Conservation (phyloP, 2,797 vertebrate genomes). For the Pygocentrus nattereri region DNA sequence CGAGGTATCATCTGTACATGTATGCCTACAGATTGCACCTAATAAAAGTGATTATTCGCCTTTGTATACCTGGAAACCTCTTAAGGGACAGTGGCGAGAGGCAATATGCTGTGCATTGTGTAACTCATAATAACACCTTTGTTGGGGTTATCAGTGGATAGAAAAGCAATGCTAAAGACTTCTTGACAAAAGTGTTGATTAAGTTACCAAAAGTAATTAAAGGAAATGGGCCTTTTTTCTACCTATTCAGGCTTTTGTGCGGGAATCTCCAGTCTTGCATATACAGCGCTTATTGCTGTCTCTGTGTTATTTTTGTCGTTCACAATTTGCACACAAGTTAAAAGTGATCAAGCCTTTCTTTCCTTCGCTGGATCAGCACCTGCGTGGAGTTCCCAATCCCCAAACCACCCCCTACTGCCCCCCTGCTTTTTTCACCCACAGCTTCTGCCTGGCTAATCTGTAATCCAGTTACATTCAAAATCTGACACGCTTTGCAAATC, state of each 20-base stretch:
- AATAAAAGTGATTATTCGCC: too few relatives aligned
- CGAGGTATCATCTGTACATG: too few relatives aligned
- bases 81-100: neutral
- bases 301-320: conserved; percentile 15
- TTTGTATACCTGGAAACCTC: neutral
- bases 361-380: conserved; percentile 25
- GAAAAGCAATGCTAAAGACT: conserved; percentile 32
- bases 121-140: neutral
- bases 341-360: conserved; percentile 7
- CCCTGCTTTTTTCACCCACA: conserved; percentile 18
- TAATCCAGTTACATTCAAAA: conserved; percentile 82
- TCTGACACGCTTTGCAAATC: conserved; percentile 77
- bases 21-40: too few relatives aligned
- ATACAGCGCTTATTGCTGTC: conserved; percentile 6
- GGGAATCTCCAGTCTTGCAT: neutral
- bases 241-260: conserved; percentile 13
- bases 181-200: conserved; percentile 36
- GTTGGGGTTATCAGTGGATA: conserved; percentile 16
- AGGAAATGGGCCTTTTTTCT: conserved; percentile 34
- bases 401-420: neutral
- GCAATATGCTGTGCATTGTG: neutral
- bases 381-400: neutral
- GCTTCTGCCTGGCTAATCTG: conserved; percentile 66
- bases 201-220: conserved; percentile 50
- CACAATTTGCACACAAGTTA: neutral